Percentiles rank a stretch among this genome's conserved stretches.
These are phyloP conservation scores for Blomia tropicalis DNA, from an alignment of 2,888 invertebrate species.

Conservation along the genomic window DNA sequence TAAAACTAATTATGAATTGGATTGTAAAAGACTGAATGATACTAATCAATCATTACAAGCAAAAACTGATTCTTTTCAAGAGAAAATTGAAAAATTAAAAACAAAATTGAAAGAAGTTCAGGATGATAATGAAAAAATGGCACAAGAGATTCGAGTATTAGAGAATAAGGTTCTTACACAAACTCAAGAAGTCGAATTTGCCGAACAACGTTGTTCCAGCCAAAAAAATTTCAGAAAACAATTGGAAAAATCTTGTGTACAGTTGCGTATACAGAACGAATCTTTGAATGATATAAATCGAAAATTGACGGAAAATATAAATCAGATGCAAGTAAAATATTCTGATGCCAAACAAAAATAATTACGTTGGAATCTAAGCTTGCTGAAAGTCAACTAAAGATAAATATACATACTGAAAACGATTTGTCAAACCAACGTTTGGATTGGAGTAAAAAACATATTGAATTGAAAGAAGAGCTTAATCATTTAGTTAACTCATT, in stretches of 20 bases:
- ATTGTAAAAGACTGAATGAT: neutral
- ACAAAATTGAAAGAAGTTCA: neutral
- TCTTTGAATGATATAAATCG: neutral
- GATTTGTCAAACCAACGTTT: neutral
- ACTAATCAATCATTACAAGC: neutral
- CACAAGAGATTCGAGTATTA: neutral
- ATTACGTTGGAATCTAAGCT: neutral
- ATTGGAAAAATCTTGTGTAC: constrained; percentile 1
- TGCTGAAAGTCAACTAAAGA: neutral
- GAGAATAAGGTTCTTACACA: neutral
- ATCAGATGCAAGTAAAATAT: neutral
- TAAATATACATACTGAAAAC: neutral
- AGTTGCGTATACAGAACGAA: neutral
- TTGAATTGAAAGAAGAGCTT: neutral
- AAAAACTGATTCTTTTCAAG: neutral
- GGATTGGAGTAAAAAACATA: neutral
- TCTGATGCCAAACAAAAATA: neutral
- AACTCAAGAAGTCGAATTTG: neutral
- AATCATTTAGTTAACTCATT: neutral
- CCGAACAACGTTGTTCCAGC: neutral
- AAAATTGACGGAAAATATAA: neutral
- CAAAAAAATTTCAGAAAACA: neutral
- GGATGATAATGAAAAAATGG: neutral
- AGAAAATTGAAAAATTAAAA: neutral
- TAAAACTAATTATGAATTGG: neutral